Percentiles rank a stretch among this genome's conserved stretches.
phyloP scores from a whole-genome alignment of 2,113 vertebrate genomes.

The Tetraodon nigroviridis region DNA sequence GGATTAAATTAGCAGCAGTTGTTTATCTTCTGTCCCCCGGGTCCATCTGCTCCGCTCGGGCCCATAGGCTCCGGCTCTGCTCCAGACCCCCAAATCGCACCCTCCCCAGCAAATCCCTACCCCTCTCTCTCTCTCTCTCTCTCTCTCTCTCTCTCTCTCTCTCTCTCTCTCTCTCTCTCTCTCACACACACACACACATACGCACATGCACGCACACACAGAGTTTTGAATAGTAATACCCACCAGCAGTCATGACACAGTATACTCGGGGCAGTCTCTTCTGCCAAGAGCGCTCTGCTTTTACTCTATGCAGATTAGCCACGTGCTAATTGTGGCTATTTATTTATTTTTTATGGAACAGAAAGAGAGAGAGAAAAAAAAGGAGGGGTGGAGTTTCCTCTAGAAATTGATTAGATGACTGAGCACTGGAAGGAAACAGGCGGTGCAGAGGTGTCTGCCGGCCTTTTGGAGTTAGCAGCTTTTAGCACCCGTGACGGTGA shows the following conservation, averaged over 20 bases:
- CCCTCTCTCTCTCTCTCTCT: constrained; percentile 16
- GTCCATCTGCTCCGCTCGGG: constrained; percentile 82
- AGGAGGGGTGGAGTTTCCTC: constrained; percentile 43
- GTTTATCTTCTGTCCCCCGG: constrained; percentile 79
- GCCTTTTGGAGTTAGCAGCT: not conserved
- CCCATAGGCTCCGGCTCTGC: constrained; percentile 68
- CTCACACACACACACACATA: constrained; percentile 18
- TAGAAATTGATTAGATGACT: constrained; percentile 59
- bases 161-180: constrained; percentile 16
- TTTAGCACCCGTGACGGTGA: too few species aligned
- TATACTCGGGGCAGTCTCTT: constrained; percentile 77
- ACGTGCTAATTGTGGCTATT: constrained; percentile 87
- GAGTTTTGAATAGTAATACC: constrained; percentile 47
- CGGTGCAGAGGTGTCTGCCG: not conserved
- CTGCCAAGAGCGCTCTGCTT: constrained; percentile 81
- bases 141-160: constrained; percentile 22
- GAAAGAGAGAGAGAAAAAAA: constrained; percentile 19
- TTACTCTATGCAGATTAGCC: constrained; percentile 96
- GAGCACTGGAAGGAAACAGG: constrained; percentile 32
- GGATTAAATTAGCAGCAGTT: constrained; percentile 74
- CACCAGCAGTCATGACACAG: constrained; percentile 75
- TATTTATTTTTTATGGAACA: constrained; percentile 67
- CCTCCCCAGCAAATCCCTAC: constrained; percentile 45
- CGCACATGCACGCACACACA: constrained; percentile 16
- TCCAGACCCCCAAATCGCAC: constrained; percentile 56